Evolutionary conservation across 2,797 vertebrate species (phyloP).

Genomic region (Darevskia nairensis): DNA sequence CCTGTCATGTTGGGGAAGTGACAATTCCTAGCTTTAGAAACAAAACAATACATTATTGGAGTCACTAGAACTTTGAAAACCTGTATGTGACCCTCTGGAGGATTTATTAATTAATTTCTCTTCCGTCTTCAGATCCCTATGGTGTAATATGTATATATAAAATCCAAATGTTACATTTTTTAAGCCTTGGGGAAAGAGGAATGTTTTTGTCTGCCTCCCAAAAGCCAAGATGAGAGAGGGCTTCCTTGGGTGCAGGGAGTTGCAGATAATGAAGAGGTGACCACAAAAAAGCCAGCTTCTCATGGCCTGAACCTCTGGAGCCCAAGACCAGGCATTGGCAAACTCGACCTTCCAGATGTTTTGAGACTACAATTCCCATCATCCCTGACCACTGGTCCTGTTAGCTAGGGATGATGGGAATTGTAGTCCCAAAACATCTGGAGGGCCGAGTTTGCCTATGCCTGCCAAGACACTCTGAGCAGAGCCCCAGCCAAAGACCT

Average conservation of each 20-base stretch:
- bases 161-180: background rate
- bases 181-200: background rate
- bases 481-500: no score
- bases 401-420: no score
- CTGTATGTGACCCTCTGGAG: background rate
- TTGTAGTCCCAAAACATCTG: no score
- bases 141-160: background rate
- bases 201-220: background rate
- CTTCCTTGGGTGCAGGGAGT: background rate
- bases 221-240: background rate
- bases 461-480: no score
- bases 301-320: background rate
- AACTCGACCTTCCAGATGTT: no score
- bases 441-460: no score
- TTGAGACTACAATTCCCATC: no score
- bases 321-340: background rate
- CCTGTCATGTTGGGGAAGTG: background rate
- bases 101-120: background rate
- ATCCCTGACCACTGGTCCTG: no score
- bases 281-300: background rate
- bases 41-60: background rate
- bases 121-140: background rate
- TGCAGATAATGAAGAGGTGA: background rate
- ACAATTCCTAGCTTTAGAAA: background rate
- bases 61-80: background rate